phyloP scores from a whole-genome alignment of 2,797 vertebrate genomes.

The Petrocephalus schoutedeni region DNA sequence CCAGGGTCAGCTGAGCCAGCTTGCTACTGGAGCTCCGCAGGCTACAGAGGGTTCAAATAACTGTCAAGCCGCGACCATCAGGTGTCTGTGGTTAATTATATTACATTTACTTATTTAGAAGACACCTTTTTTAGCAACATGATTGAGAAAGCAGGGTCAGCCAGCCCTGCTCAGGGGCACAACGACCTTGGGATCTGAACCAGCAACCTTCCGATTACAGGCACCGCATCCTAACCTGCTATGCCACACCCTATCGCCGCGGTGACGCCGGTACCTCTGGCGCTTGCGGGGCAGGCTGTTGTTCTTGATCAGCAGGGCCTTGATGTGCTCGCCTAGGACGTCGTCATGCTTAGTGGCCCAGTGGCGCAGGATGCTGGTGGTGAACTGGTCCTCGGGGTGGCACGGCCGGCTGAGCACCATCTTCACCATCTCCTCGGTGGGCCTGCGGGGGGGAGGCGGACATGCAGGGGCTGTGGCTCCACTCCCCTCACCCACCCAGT shows the following conservation, averaged over 20 bases:
- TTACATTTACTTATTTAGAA: neutral
- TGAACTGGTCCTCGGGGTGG: conserved; percentile 89
- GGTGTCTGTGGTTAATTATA: neutral
- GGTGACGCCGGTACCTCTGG: conserved; percentile 68
- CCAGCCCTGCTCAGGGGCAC: neutral
- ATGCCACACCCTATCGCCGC: neutral
- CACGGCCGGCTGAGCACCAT: conserved; percentile 93
- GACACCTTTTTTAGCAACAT: neutral
- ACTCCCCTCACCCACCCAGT: neutral
- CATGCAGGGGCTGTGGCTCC: neutral
- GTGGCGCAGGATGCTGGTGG: conserved; percentile 90
- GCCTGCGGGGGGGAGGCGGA: conserved; percentile 52
- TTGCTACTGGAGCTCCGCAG: conserved; percentile 92
- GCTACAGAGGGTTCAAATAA: conserved; percentile 48
- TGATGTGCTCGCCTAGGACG: conserved; percentile 84
- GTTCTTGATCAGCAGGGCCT: conserved; percentile 93
- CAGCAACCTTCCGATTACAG: neutral
- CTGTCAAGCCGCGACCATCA: neutral
- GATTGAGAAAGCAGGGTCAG: neutral
- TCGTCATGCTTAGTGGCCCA: conserved; percentile 89
- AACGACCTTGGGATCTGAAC: neutral
- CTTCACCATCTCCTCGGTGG: conserved; percentile 96
- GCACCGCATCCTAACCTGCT: neutral
- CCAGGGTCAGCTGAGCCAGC: conserved; percentile 87
- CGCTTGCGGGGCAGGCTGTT: conserved; percentile 91